phyloP scores from a whole-genome alignment of 35 echinoderm and acorn worm genomes.

The Amphiura filiformis region DNA sequence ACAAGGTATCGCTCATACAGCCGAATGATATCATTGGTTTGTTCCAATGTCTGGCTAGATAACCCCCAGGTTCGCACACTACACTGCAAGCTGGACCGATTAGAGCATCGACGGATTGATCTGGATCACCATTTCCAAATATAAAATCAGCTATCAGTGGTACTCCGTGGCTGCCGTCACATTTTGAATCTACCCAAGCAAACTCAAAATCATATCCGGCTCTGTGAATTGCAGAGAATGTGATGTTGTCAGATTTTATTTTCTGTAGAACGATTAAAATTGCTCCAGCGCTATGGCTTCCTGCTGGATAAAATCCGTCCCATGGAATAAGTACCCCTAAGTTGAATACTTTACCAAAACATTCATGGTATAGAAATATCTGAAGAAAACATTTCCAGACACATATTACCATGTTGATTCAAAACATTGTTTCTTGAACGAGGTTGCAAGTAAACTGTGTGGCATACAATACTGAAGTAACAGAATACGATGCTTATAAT shows the following conservation, averaged over 20 bases:
- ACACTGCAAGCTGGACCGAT: constrained; percentile 69
- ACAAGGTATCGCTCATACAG: constrained; percentile 42
- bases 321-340: constrained; percentile 49
- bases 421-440: no score
- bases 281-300: constrained; percentile 41
- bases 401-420: no score
- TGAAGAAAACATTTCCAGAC: no score
- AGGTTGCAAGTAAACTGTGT: no score
- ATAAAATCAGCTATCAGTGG: constrained; percentile 22
- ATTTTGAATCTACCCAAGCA: constrained; percentile 66
- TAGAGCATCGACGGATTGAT: constrained; percentile 32
- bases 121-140: constrained; percentile 27
- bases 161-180: constrained; percentile 31
- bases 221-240: background rate
- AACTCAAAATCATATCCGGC: constrained; percentile 32
- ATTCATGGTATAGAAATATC: no score
- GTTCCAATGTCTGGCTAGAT: constrained; percentile 53
- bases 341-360: constrained; percentile 23
- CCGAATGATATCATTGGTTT: constrained; percentile 76
- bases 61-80: constrained; percentile 68
- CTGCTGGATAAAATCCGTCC: constrained; percentile 40
- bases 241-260: background rate
- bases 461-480: no score
- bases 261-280: background rate
- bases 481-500: no score